A percentile compares a stretch with the other conserved stretches of the same genome.
Evolutionary conservation across 2,113 vertebrate species (phyloP).

Genomic region (Fregata magnificens): DNA sequence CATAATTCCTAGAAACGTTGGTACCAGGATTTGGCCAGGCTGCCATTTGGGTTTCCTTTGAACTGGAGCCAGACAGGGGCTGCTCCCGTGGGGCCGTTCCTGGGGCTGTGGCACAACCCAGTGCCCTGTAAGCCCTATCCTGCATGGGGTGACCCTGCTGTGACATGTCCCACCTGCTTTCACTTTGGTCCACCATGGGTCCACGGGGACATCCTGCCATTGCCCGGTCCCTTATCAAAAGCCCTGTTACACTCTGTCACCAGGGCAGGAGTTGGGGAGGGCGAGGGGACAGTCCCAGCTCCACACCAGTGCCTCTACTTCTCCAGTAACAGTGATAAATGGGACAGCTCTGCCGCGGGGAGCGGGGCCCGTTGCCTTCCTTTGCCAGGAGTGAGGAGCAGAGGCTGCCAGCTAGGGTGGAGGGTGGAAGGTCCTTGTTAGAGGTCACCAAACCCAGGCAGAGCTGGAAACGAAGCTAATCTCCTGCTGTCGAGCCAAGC

Average conservation of each 20-base stretch:
- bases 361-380: rapidly evolving
- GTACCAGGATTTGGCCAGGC: neutral
- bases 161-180: neutral
- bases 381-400: neutral
- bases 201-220: rapidly evolving
- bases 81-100: neutral
- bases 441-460: neutral
- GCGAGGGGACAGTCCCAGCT: neutral
- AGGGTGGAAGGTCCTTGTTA: neutral
- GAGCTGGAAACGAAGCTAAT: neutral
- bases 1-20: neutral
- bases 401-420: neutral
- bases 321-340: neutral
- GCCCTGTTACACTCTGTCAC: neutral
- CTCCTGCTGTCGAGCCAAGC: neutral
- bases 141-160: rapidly evolving
- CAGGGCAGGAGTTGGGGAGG: neutral
- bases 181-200: rapidly evolving
- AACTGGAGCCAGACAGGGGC: rapidly evolving
- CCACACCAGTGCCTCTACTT: neutral
- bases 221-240: rapidly evolving
- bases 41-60: neutral
- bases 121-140: rapidly evolving
- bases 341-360: neutral
- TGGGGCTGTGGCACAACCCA: rapidly evolving